Base-by-base conservation (phyloP, 2,888 invertebrate genomes). In the Zhuqinia jingwanae region DNA sequence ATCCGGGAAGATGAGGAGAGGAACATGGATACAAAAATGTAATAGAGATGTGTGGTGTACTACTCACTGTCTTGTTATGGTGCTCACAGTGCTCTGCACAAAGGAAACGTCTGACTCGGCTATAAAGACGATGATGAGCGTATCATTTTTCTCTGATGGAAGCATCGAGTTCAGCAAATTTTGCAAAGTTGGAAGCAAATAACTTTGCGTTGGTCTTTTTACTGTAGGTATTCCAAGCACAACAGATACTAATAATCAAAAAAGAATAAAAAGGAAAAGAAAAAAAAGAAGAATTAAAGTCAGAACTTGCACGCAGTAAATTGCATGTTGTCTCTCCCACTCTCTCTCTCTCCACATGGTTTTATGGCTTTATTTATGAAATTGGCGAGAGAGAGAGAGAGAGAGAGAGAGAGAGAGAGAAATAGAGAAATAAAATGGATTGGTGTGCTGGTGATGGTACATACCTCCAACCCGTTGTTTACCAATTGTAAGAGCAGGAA, bases 141-240 rank as follows among this genome's bases (percentile, higher is more conserved):
- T 95, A 92, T 97, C 96, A n/a, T 95, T 94, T 75, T 95, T 95
- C 89, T 96, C 95, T 8, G 94, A 94, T 1, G 94, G 93, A 75
- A 94, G 95, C 95, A 98, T 95, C 77, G 96, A 96, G 83, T 95
- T 95, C 73, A 98, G 93, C 27, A 98, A 93, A 92, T 96, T 97
- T 93, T 96, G 95, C 77, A 98, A 93, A 0, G 98, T 98, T 30
- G 96, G 94, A 92, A 97, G 93, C 53, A 98, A 93, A 92, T 98
- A 98, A 90, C 95, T 96, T 92, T 97, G 97, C 90, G 96, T 96
- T 89, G 97, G 96, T 58, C 98, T 93, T 91, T 95, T 95, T 6
- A 98, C 97, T 0, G 98, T 98, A 0, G 98, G 98, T 88, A 98
- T 94, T 0, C 97, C 98, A 70, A 98, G 93, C 0, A 98, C 96